Evolutionary conservation across 2,888 invertebrate genomes (phyloP).

Genomic region (Orchesellides sinensis): DNA sequence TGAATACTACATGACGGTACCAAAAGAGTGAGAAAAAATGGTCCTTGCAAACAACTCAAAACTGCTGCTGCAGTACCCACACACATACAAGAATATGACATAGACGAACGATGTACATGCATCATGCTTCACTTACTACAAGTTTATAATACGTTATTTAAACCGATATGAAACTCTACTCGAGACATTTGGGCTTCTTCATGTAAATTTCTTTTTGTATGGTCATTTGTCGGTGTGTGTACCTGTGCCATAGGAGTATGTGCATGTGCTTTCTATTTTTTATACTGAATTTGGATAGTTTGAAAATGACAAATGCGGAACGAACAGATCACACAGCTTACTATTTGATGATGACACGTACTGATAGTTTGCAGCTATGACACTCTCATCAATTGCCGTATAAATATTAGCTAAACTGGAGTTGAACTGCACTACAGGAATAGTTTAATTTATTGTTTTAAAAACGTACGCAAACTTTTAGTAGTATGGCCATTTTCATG

Average conservation of each 20-base stretch:
- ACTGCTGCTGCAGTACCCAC: background rate
- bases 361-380: conserved; percentile 1
- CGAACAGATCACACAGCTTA: conserved; percentile 13
- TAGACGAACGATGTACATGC: conserved; percentile 6
- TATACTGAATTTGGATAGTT: background rate
- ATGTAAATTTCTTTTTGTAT: background rate
- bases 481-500: too few species aligned
- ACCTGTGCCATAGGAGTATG: too few species aligned
- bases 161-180: background rate
- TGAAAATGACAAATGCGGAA: conserved; percentile 19
- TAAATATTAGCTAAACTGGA: background rate
- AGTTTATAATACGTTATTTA: background rate
- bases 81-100: background rate
- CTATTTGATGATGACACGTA: conserved; percentile 24
- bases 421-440: background rate
- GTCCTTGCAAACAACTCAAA: background rate
- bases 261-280: background rate
- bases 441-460: background rate
- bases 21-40: background rate
- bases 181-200: background rate
- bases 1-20: conserved; percentile 4
- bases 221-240: background rate
- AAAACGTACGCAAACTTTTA: background rate
- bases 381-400: background rate
- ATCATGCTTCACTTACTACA: conserved; percentile 3